A percentile compares a stretch with the other conserved stretches of the same genome.
Evolutionary conservation across 2,797 vertebrate genomes (phyloP).

Genomic region (Enoplosus armatus): DNA sequence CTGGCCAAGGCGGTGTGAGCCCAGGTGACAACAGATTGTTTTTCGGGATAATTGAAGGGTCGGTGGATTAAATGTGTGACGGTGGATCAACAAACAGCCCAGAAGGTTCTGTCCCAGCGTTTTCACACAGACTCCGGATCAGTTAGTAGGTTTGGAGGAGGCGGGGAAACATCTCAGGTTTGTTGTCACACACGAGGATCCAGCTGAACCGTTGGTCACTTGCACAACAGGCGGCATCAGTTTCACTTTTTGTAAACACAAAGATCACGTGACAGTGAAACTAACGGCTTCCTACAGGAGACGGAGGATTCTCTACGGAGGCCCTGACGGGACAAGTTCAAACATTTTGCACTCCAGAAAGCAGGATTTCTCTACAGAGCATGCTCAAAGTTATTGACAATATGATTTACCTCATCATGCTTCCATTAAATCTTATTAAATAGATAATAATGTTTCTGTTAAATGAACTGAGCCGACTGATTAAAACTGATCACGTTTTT

Average conservation of each 20-base stretch:
- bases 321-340: background rate
- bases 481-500: no score
- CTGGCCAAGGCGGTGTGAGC: background rate
- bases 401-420: background rate
- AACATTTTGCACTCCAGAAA: background rate
- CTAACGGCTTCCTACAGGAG: background rate
- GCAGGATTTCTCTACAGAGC: background rate
- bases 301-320: accelerated
- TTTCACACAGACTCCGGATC: conserved; percentile 17
- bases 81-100: conserved; percentile 53
- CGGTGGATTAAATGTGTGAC: conserved; percentile 41
- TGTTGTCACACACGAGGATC: conserved; percentile 15
- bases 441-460: background rate
- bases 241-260: conserved; percentile 4
- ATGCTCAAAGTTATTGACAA: background rate
- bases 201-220: conserved; percentile 27
- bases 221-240: background rate
- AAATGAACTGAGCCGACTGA: no score
- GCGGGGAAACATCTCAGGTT: background rate
- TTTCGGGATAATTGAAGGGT: conserved; percentile 73
- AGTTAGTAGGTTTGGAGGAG: background rate
- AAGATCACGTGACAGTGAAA: background rate
- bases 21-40: conserved; percentile 63
- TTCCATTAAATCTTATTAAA: no score
- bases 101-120: background rate